A percentile compares a stretch with the other conserved stretches of the same genome.
Conservation (phyloP, 2,797 vertebrate species). For the Antennarius maculatus region DNA sequence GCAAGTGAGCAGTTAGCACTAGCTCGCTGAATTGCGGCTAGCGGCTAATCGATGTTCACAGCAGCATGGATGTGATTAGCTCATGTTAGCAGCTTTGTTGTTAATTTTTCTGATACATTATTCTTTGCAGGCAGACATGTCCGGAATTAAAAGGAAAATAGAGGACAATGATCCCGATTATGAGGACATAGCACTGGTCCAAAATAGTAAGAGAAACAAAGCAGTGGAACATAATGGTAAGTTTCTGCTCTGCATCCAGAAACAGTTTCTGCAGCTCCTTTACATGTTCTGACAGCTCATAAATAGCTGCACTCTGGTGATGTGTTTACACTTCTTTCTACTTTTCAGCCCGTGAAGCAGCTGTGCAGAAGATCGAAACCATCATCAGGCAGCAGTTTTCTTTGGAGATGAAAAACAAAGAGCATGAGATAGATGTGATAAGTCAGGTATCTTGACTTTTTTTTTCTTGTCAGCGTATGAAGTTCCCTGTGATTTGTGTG, state of each 20-base stretch:
- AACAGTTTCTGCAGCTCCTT: slow-evolving; percentile 12
- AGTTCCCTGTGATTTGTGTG: background rate
- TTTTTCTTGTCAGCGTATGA: background rate
- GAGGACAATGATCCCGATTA: slow-evolving; percentile 96
- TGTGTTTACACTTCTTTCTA: background rate
- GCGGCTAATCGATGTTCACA: slow-evolving; percentile 42
- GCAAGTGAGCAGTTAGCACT: slow-evolving; percentile 34
- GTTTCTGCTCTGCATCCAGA: slow-evolving; percentile 17
- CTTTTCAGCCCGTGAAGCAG: slow-evolving; percentile 89
- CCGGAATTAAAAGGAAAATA: slow-evolving; percentile 94
- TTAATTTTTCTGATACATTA: background rate
- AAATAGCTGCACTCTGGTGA: background rate
- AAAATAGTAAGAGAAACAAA: slow-evolving; percentile 91
- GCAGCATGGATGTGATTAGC: slow-evolving; percentile 1
- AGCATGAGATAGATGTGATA: slow-evolving; percentile 98
- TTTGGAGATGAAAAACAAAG: slow-evolving; percentile 98
- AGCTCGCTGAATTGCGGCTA: slow-evolving; percentile 7
- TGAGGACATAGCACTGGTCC: slow-evolving; percentile 89
- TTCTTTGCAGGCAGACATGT: slow-evolving; percentile 81
- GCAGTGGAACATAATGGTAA: slow-evolving; percentile 91
- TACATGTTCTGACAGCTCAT: slow-evolving; percentile 14
- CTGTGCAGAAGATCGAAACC: slow-evolving; percentile 94
- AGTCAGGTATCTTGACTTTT: slow-evolving; percentile 87
- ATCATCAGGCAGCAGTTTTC: slow-evolving; percentile 98
- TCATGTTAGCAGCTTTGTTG: background rate